Base-by-base conservation (phyloP, 1,140 invertebrate species). In the Aphelenchoides fujianensis region DNA sequence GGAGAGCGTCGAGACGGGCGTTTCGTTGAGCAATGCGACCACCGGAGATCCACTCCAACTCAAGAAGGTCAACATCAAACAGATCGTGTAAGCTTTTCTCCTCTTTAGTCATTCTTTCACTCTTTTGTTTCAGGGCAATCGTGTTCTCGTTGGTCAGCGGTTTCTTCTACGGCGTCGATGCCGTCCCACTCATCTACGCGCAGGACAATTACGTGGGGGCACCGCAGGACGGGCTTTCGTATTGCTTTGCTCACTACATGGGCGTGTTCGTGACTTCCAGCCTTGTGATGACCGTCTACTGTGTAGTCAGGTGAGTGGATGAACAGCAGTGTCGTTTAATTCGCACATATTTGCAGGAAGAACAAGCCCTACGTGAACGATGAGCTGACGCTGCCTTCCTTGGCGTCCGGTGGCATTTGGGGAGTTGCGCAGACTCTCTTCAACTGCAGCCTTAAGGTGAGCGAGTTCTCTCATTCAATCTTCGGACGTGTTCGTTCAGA, bases 211-310 rank as follows among this genome's bases (percentile, higher is more conserved):
- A 19, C 1, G 27, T 30, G 37, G 57, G 28, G n/a, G 57, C 57
- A n/a, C 57, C 57, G 27, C 57, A 61, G 27, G 57, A 61, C 27
- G 57, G 57, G 19, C 2, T 61, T 1, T 61, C 57, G 37, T 61
- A 61, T 61, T 61, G 57, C 36, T 61, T 61, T n/a, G n/a, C 57
- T 16, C 57, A 61, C 3, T 61, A 61, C 57, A 61, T 61, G 57
- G 57, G 57, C n/a, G 37, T 61, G n/a, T 61, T 61, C 57, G n/a
- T 61, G 57, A 61, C 57, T n/a, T 27, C 57, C n/a, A 30, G 27
- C 19, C 57, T 61, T 61, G 28, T 61, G 16, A 19, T 61, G n/a
- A n/a, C 36, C 2, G 57, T 27, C 1, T 61, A 61, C 3, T 19
- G 57, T 61, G 28, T 16, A 19, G 57, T 30, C 16, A 61, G 37